Percentiles rank a stretch among this genome's conserved stretches.
Conservation (phyloP, 2,888 invertebrate species). For the Lutraria lutraria region DNA sequence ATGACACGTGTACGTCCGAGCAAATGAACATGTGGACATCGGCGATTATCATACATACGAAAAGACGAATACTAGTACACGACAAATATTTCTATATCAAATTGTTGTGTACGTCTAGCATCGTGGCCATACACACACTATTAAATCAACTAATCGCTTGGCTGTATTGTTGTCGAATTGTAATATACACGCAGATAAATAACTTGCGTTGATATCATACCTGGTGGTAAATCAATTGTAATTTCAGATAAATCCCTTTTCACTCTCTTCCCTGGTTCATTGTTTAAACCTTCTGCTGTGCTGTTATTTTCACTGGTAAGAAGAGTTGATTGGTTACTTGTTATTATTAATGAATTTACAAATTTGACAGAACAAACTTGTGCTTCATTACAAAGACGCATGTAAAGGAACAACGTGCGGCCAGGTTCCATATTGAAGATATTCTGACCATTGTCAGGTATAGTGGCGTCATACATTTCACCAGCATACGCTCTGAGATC, state of each 20-base stretch:
- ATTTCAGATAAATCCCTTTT: constrained; percentile 37
- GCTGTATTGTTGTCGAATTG: not conserved
- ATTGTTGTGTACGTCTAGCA: not conserved
- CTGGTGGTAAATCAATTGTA: constrained; percentile 56
- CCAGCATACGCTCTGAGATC: constrained; percentile 54
- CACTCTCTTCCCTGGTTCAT: constrained; percentile 41
- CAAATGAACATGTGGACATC: not conserved
- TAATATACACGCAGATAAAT: not conserved
- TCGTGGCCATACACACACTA: not conserved
- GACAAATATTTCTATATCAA: not conserved
- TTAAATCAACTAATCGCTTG: not conserved
- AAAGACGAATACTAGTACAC: too few relatives aligned
- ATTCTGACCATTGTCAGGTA: constrained; percentile 36
- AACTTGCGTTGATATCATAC: constrained; percentile 26
- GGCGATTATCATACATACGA: not conserved
- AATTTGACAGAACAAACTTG: constrained; percentile 68
- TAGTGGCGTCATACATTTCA: constrained; percentile 45
- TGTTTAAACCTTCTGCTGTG: constrained; percentile 42
- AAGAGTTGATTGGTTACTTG: constrained; percentile 50
- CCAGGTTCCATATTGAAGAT: constrained; percentile 74
- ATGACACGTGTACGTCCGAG: not conserved
- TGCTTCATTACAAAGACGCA: constrained; percentile 74
- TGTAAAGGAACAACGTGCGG: constrained; percentile 70
- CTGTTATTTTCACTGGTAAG: constrained; percentile 61
- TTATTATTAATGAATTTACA: constrained; percentile 67